A percentile compares a stretch with the other conserved stretches of the same genome.
Evolutionary conservation across 2,888 invertebrate species (phyloP).

Genomic region (Drosophila paramelanica): DNA sequence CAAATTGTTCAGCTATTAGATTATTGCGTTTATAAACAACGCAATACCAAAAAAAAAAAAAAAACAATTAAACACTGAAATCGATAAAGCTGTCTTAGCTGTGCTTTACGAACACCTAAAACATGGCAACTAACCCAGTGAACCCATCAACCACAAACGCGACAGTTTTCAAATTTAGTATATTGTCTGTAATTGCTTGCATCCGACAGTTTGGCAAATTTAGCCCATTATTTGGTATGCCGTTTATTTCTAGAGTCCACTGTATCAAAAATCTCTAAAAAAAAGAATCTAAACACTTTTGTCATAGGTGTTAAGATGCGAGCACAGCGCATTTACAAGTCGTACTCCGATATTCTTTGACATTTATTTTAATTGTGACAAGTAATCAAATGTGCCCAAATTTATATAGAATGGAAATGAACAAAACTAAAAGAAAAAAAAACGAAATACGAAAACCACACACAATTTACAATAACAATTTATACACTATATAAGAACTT

Average conservation of each 20-base stretch:
- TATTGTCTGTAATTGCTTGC: background rate
- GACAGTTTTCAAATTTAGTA: background rate
- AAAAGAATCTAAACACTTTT: background rate
- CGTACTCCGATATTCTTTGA: conserved; percentile 46
- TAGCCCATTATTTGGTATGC: background rate
- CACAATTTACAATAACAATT: conserved; percentile 77
- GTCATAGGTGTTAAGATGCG: conserved; percentile 10
- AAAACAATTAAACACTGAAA: no score
- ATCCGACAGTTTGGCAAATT: background rate
- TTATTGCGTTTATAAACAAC: conserved; percentile 7
- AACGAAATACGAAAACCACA: conserved; percentile 19
- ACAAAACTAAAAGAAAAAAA: conserved; percentile 2
- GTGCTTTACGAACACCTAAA: no score
- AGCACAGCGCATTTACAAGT: conserved; percentile 28
- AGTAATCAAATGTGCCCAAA: conserved; percentile 73
- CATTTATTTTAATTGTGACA: conserved; percentile 39
- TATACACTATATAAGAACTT: conserved; percentile 64
- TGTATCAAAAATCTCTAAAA: background rate
- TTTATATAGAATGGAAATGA: conserved; percentile 47
- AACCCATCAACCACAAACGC: background rate
- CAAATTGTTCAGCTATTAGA: conserved; percentile 12
- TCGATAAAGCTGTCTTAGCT: no score
- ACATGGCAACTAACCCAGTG: background rate
- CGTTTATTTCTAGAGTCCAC: background rate
- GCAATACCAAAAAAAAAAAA: background rate